Conservation (phyloP, 2,888 invertebrate species). For the Drosophila mayaguana region DNA sequence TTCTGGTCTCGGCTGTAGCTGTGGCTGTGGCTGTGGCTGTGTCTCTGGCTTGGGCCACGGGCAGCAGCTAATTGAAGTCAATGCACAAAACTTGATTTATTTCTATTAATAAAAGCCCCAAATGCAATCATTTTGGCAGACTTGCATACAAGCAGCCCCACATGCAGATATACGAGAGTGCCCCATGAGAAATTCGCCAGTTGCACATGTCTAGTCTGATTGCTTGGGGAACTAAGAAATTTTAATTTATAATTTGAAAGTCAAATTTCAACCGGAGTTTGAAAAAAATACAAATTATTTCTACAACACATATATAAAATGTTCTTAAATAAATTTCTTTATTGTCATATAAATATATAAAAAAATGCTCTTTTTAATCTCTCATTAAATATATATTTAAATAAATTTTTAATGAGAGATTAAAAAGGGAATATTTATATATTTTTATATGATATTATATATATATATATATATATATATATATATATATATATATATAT, state of each 20-base stretch:
- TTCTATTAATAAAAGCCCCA: constrained; percentile 75
- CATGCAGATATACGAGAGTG: constrained; percentile 5
- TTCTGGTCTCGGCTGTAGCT: constrained; percentile 35
- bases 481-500: neutral
- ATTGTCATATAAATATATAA: neutral
- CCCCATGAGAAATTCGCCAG: constrained; percentile 42
- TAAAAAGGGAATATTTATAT: too few relatives aligned
- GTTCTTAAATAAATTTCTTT: too few relatives aligned
- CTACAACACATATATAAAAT: too few relatives aligned
- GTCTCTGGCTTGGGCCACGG: constrained; percentile 44
- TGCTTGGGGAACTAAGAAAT: neutral
- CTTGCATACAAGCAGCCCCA: neutral
- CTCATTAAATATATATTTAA: neutral
- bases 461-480: neutral
- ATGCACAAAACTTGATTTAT: constrained; percentile 80
- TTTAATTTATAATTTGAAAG: neutral
- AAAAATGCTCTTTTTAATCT: neutral
- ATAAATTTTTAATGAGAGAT: neutral
- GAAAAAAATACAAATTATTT: too few relatives aligned
- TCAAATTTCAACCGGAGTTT: too few relatives aligned
- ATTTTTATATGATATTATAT: neutral
- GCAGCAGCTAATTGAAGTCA: constrained; percentile 79
- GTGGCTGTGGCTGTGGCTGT: constrained; percentile 42
- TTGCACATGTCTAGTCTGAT: neutral
- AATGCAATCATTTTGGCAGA: constrained; percentile 56